A percentile compares a stretch with the other conserved stretches of the same genome.
phyloP scores from a whole-genome alignment of 2,113 vertebrate genomes.

The Epinephelus cyanopodus region DNA sequence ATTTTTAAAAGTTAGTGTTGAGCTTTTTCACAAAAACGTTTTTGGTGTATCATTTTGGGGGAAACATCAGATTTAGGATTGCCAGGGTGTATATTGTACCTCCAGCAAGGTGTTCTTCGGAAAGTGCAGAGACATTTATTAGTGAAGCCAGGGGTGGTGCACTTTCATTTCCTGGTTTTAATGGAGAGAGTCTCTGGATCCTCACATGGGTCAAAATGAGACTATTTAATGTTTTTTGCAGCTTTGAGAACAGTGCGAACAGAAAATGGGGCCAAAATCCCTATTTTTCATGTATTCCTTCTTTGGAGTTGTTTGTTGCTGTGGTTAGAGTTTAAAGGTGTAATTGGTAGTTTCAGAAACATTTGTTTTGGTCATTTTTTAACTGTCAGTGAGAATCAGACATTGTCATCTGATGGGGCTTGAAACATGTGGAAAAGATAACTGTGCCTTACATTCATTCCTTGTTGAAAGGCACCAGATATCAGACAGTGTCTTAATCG shows the following conservation, averaged over 20 bases:
- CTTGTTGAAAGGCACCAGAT: slow-evolving; percentile 15
- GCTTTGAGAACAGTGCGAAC: slow-evolving; percentile 71
- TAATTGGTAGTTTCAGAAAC: neutral
- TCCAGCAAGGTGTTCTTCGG: slow-evolving; percentile 44
- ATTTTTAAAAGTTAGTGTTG: no score
- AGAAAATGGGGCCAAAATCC: neutral
- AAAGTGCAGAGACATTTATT: slow-evolving; percentile 73
- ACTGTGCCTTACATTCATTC: slow-evolving; percentile 1
- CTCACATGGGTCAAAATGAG: slow-evolving; percentile 83
- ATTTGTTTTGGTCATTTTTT: neutral
- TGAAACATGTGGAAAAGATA: slow-evolving; percentile 8
- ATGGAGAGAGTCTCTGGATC: slow-evolving; percentile 84
- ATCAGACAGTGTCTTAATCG: slow-evolving; percentile 9
- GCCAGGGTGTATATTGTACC: slow-evolving; percentile 35
- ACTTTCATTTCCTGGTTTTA: slow-evolving; percentile 81
- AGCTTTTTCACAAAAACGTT: neutral
- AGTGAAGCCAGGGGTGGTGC: slow-evolving; percentile 73
- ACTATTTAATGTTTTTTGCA: slow-evolving; percentile 84
- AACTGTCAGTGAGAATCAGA: neutral
- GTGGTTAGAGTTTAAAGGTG: neutral
- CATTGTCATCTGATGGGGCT: slow-evolving; percentile 4
- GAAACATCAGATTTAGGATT: slow-evolving; percentile 32
- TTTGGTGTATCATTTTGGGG: slow-evolving; percentile 10
- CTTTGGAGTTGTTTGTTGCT: neutral
- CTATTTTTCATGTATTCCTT: neutral